Percentiles rank a stretch among this genome's conserved stretches.
These are phyloP conservation scores for Spermophilus dauricus DNA, from an alignment of 2,113 vertebrate genomes.

Conservation along the genomic window DNA sequence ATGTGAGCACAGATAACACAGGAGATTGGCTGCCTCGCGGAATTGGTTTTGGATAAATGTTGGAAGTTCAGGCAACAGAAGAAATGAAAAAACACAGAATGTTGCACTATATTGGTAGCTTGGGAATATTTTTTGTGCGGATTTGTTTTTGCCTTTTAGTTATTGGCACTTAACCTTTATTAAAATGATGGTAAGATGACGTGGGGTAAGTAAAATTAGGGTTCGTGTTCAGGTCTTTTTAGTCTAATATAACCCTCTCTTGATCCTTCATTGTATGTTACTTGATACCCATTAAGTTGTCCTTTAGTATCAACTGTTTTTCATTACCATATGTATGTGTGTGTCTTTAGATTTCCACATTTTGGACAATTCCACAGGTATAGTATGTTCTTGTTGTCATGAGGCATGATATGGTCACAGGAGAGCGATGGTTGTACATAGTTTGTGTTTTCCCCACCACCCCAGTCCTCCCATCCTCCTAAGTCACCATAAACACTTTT, in stretches of 20 bases:
- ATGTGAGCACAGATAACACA: background rate
- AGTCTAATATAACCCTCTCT: background rate
- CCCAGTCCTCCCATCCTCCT: accelerated
- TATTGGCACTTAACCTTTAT: conserved; percentile 33
- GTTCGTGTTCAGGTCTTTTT: conserved; percentile 64
- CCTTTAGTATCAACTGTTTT: accelerated
- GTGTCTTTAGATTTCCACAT: background rate
- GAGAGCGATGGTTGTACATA: background rate
- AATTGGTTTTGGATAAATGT: background rate
- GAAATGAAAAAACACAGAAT: background rate
- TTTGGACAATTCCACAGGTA: background rate
- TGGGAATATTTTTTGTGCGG: background rate
- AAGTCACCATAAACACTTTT: background rate
- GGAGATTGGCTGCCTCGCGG: background rate
- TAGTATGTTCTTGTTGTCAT: background rate
- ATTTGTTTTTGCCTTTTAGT: background rate
- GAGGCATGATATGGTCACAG: background rate
- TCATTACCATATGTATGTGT: background rate
- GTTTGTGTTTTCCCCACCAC: background rate
- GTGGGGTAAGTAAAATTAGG: conserved; percentile 24
- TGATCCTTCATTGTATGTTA: background rate
- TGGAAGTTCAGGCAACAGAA: background rate
- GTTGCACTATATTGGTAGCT: background rate
- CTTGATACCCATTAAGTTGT: background rate
- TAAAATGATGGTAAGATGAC: conserved; percentile 46